Percentiles rank a stretch among this genome's conserved stretches.
Evolutionary conservation across 1,140 invertebrate genomes (phyloP).

Genomic region (Oedothorax gibbosus): DNA sequence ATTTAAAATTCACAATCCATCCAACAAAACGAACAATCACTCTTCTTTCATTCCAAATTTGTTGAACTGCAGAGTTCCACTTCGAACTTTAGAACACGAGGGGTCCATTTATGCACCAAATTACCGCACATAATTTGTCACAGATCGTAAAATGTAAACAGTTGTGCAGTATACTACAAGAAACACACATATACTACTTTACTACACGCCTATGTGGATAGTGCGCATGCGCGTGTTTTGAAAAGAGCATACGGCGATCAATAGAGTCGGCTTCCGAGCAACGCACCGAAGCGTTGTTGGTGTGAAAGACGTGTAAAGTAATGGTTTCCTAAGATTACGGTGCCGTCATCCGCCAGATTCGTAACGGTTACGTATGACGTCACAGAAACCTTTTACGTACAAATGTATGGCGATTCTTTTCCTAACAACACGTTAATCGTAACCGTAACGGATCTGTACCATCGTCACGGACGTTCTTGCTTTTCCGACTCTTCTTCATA

Average conservation of each 20-base stretch:
- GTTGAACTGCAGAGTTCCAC: neutral
- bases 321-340: no score
- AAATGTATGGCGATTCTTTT: no score
- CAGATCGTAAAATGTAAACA: neutral
- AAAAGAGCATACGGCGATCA: slow-evolving; percentile 32
- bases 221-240: slow-evolving; percentile 39
- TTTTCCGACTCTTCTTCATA: no score
- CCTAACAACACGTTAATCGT: no score
- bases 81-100: no score
- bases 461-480: no score
- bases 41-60: neutral
- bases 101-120: neutral
- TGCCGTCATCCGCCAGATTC: no score
- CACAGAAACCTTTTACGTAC: no score
- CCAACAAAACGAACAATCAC: neutral
- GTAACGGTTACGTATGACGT: no score
- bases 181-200: slow-evolving; percentile 32
- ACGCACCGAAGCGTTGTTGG: no score
- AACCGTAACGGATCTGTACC: no score
- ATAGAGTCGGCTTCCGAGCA: neutral
- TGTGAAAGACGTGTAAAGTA: no score
- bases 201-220: slow-evolving; percentile 5
- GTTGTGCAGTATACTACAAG: slow-evolving; percentile 20
- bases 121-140: neutral
- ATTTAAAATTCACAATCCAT: neutral